phyloP scores from a whole-genome alignment of 2,888 invertebrate species.

The Molanna angustata region DNA sequence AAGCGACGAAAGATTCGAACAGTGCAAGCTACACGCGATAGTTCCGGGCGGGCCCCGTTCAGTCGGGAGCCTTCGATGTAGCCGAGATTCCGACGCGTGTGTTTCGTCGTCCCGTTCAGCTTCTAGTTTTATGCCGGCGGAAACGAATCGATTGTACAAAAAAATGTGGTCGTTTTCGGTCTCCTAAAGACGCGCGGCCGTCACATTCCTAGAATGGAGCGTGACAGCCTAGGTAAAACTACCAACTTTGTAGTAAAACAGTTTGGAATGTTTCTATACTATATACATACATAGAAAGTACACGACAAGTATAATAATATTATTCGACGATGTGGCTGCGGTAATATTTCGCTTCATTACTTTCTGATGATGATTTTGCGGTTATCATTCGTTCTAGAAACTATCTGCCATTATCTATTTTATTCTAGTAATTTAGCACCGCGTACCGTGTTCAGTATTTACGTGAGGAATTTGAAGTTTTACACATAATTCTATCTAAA shows the following conservation, averaged over 20 bases:
- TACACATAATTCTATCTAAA: too few relatives aligned
- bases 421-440: too few relatives aligned
- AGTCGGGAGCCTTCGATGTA: slow-evolving; percentile 52
- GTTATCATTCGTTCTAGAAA: too few relatives aligned
- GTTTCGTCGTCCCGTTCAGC: slow-evolving; percentile 28
- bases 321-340: too few relatives aligned
- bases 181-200: slow-evolving; percentile 11
- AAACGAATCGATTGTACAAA: slow-evolving; percentile 18
- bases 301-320: too few relatives aligned
- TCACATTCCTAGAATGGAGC: slow-evolving; percentile 12
- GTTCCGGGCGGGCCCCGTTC: slow-evolving; percentile 56
- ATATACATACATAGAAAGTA: too few relatives aligned
- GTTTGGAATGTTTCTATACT: slow-evolving; percentile 12
- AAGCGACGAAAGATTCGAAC: slow-evolving; percentile 6
- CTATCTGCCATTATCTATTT: too few relatives aligned
- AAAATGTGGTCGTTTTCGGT: slow-evolving; percentile 18
- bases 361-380: too few relatives aligned
- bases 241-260: not conserved
- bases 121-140: slow-evolving; percentile 18
- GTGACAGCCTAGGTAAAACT: slow-evolving; percentile 4
- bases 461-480: too few relatives aligned
- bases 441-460: too few relatives aligned
- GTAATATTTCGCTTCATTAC: too few relatives aligned
- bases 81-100: slow-evolving; percentile 44
- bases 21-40: slow-evolving; percentile 43